Evolutionary conservation across 2,113 vertebrate species (phyloP).

Genomic region (Picathartes gymnocephalus): DNA sequence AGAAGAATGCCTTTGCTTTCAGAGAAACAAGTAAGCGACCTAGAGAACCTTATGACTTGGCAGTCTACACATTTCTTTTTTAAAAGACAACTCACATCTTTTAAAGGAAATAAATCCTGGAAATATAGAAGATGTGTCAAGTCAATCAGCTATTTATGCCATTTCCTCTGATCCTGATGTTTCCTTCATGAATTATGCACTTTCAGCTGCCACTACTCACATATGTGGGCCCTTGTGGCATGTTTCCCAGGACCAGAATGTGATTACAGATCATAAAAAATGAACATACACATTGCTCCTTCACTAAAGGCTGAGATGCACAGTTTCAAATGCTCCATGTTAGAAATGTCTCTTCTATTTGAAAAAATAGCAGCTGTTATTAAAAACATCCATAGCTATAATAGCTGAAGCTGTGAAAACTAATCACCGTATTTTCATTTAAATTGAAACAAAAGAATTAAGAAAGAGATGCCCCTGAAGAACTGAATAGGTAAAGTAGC

Average conservation of each 20-base stretch:
- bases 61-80: slow-evolving; percentile 19
- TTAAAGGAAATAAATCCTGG: slow-evolving; percentile 47
- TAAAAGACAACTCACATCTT: slow-evolving; percentile 8
- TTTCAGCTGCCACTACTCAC: slow-evolving; percentile 55
- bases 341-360: slow-evolving; percentile 1
- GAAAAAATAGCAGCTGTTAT: slow-evolving; percentile 4
- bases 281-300: slow-evolving; percentile 37
- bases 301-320: slow-evolving; percentile 4
- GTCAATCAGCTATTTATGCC: slow-evolving; percentile 54
- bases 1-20: slow-evolving; percentile 36
- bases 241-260: slow-evolving; percentile 50
- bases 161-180: slow-evolving; percentile 55
- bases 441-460: slow-evolving; percentile 7
- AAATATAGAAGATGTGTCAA: slow-evolving; percentile 46
- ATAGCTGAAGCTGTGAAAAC: background rate
- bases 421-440: background rate
- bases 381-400: background rate
- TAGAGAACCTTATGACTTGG: slow-evolving; percentile 36
- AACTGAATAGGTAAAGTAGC: background rate
- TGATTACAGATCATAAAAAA: slow-evolving; percentile 53
- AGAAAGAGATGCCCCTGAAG: background rate
- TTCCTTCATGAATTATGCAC: slow-evolving; percentile 65
- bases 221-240: slow-evolving; percentile 46
- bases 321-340: background rate
- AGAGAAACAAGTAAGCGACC: background rate